Percentiles rank a stretch among this genome's conserved stretches.
phyloP scores from a whole-genome alignment of 2,113 vertebrate species.

The Rattus rattus region DNA sequence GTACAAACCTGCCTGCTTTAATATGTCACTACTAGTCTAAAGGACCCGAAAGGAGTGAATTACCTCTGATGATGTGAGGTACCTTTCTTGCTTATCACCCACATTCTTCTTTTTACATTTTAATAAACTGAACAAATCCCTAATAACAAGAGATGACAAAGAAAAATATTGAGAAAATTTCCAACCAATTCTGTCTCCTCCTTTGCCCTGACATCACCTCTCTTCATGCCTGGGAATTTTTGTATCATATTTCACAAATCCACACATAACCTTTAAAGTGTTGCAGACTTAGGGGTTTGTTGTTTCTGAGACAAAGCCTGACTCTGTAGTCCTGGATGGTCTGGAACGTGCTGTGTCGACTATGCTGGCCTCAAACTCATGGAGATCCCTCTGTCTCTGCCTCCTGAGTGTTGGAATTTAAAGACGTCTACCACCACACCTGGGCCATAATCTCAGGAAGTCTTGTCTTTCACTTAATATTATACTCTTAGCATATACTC shows the following conservation, averaged over 20 bases:
- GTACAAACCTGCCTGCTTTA: background rate
- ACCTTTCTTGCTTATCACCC: background rate
- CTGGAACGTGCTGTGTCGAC: background rate
- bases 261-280: background rate
- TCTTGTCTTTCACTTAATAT: constrained; percentile 3
- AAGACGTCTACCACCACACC: background rate
- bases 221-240: background rate
- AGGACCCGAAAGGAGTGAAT: background rate
- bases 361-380: background rate
- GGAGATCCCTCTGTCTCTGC: background rate
- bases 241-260: background rate
- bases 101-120: background rate
- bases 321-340: background rate
- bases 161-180: background rate
- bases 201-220: background rate
- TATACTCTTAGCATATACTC: constrained; percentile 1
- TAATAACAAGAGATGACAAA: background rate
- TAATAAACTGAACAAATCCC: background rate
- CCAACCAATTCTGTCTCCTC: background rate
- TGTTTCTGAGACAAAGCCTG: background rate
- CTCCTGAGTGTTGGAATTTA: background rate
- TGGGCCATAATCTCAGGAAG: background rate
- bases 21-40: background rate
- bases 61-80: background rate
- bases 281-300: background rate